A percentile compares a stretch with the other conserved stretches of the same genome.
phyloP scores from a whole-genome alignment of 2,888 invertebrate genomes.

The Linnaemya tessellans region DNA sequence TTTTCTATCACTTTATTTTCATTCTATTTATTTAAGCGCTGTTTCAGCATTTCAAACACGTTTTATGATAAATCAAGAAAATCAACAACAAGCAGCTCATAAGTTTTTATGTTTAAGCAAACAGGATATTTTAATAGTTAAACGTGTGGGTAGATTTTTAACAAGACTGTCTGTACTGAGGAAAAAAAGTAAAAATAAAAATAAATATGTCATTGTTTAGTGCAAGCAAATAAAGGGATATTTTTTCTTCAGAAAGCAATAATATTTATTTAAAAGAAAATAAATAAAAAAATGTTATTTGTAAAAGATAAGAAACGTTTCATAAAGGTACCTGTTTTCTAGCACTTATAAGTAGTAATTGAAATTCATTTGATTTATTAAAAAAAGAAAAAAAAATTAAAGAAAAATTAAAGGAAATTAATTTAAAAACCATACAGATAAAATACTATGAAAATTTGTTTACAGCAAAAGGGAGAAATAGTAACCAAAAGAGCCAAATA shows the following conservation, averaged over 20 bases:
- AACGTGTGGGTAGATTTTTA: slow-evolving; percentile 11
- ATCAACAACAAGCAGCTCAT: slow-evolving; percentile 28
- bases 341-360: not conserved
- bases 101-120: slow-evolving; percentile 19
- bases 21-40: not conserved
- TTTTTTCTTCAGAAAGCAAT: not conserved
- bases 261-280: slow-evolving; percentile 11
- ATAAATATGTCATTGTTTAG: not conserved
- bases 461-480: not conserved
- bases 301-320: slow-evolving; percentile 2
- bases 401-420: too few relatives aligned
- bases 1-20: slow-evolving; percentile 4
- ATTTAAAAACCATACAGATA: not conserved
- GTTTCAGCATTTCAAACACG: slow-evolving; percentile 42
- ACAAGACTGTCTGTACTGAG: not conserved
- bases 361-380: slow-evolving; percentile 40
- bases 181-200: not conserved
- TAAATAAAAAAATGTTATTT: not conserved
- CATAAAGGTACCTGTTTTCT: not conserved
- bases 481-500: not conserved
- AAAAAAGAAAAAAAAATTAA: too few relatives aligned
- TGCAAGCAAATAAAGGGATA: not conserved
- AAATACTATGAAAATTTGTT: slow-evolving; percentile 2
- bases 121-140: slow-evolving; percentile 49
- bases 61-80: slow-evolving; percentile 38